Evolutionary conservation across 92 coral and sea anemone species (phyloP).

Genomic region (Parazoanthus darwini): DNA sequence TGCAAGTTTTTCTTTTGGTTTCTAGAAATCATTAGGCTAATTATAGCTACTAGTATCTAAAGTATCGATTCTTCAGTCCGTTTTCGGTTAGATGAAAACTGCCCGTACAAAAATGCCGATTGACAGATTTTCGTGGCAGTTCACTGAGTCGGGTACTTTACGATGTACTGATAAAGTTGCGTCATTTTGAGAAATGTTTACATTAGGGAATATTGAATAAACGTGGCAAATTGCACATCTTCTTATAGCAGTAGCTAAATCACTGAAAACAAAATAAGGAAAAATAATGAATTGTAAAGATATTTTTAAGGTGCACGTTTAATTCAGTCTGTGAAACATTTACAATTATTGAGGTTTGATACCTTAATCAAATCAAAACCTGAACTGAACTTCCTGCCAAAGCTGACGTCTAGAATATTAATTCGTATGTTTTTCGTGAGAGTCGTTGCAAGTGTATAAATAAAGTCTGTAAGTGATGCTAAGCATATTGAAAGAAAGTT

Average conservation of each 20-base stretch:
- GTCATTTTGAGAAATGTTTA: neutral
- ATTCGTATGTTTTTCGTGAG: constrained; percentile 36
- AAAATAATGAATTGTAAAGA: no score
- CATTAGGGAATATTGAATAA: neutral
- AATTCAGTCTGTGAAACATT: no score
- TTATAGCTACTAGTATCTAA: neutral
- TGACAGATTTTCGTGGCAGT: neutral
- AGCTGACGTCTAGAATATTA: neutral
- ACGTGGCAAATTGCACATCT: neutral
- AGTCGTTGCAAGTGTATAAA: constrained; percentile 26
- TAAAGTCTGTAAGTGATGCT: constrained; percentile 30
- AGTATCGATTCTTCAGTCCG: neutral
- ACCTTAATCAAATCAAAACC: no score
- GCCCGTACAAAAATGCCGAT: neutral
- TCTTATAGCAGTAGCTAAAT: neutral
- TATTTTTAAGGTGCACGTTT: neutral
- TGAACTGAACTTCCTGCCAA: neutral
- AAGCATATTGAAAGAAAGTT: constrained; percentile 35
- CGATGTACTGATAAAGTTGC: neutral
- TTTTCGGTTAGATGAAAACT: neutral
- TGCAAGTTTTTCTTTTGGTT: neutral
- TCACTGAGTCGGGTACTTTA: neutral
- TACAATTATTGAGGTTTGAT: neutral
- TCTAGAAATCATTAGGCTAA: neutral
- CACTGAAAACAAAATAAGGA: neutral